Evolutionary conservation across 2,113 vertebrate genomes (phyloP), one percentile per base, ranked within the genome.

Genomic region (Cebidichthys violaceus): DNA sequence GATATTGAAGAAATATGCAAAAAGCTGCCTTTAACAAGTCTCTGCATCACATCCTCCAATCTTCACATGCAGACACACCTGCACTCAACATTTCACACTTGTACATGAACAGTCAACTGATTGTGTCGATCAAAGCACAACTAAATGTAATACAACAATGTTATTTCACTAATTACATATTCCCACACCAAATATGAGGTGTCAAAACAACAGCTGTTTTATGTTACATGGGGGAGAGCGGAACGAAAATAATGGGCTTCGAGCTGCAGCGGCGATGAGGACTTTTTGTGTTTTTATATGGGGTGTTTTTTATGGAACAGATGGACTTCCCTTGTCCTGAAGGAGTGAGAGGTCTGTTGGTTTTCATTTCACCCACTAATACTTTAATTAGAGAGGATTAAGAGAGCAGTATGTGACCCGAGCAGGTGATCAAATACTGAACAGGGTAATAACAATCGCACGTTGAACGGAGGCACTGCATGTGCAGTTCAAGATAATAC

Each of bases 331-430:
- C 79, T 55, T 71, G 76, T 88, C 81, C 70, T 89, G 68, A 59
- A 86, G 85, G 90, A 84, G 61, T 65, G 76, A 75, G 70, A 73
- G 85, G 90, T 80, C 86, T 85, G 82, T 91, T 89, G 71, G 84
- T 79, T 90, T 89, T 89, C 74, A 87, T 89, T 86, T 72, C 81
- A 65, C 54, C 73, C 80, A 67, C 27, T 82, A 86, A 84, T 80
- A 85, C 74, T 89, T 86, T 84, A 87, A 92, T 89, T 90, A 78
- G 52, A 69, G 77, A 47, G 86, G 79, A 90, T 89, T 86, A 86
- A 90, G 76, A 67, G 65, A 62, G 76, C 59, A 72, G 83, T 74
- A 84, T 86, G 82, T 88, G 83, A 92, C 80, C 81, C 29, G n/a
- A 77, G 69, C 81, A 81, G 76, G 78, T 83, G 79, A 86, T 92